Conservation (phyloP, 2,888 invertebrate species). For the Xanthorhoe designata region DNA sequence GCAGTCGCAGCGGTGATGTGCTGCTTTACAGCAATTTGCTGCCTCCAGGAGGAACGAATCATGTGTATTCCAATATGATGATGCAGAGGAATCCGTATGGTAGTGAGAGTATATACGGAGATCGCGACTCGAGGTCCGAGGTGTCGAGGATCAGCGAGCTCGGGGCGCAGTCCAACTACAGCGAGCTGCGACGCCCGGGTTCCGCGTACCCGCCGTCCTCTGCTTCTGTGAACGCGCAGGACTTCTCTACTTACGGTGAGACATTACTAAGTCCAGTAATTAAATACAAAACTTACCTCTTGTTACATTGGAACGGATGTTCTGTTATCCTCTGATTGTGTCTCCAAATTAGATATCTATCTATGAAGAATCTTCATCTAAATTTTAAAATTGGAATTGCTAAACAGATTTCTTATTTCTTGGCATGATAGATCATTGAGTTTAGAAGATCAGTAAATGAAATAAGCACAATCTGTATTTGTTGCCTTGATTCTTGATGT, state of each 20-base stretch:
- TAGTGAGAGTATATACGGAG: conserved; percentile 81
- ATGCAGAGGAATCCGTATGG: conserved; percentile 76
- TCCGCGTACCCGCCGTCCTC: conserved; percentile 84
- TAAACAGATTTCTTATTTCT: too few relatives aligned
- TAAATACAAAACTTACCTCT: too few relatives aligned
- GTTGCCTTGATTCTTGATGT: too few relatives aligned
- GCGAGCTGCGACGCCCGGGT: conserved; percentile 86
- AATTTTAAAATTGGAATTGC: too few relatives aligned
- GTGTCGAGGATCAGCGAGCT: conserved; percentile 80
- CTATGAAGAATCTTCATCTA: too few relatives aligned
- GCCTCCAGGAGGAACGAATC: conserved; percentile 81
- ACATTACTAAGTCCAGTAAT: too few relatives aligned
- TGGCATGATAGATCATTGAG: too few relatives aligned
- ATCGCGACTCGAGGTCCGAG: conserved; percentile 73
- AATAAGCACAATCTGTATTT: too few relatives aligned
- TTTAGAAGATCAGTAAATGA: too few relatives aligned
- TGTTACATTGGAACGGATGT: too few relatives aligned
- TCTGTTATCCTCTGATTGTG: too few relatives aligned
- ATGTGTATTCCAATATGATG: conserved; percentile 79
- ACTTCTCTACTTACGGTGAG: conserved; percentile 85
- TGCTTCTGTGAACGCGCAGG: conserved; percentile 80
- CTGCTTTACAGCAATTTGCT: conserved; percentile 78
- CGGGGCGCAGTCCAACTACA: conserved; percentile 87
- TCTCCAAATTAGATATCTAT: too few relatives aligned
- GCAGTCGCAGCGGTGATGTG: conserved; percentile 76